Percentiles rank a stretch among this genome's conserved stretches.
These are phyloP conservation scores for Phataginus tricuspis DNA, from an alignment of 2,797 vertebrate genomes.

Conservation along the genomic window DNA sequence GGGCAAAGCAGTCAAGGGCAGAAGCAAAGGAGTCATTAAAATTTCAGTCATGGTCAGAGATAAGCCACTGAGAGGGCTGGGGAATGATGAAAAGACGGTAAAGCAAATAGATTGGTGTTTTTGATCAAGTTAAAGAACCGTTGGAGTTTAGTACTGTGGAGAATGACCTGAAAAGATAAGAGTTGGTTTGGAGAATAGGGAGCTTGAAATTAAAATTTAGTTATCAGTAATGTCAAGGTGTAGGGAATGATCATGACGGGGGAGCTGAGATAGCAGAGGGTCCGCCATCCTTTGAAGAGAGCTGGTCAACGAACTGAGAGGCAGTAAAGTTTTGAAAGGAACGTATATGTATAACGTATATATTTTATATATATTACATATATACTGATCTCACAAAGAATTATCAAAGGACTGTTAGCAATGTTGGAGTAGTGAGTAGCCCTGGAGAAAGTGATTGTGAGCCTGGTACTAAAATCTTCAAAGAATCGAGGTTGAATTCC, in stretches of 20 bases:
- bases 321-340: neutral
- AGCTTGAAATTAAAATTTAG: constrained; percentile 35
- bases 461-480: neutral
- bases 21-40: neutral
- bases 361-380: neutral
- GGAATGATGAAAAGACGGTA: neutral
- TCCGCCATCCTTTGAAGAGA: neutral
- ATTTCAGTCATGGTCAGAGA: neutral
- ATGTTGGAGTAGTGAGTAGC: neutral
- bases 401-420: neutral
- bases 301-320: neutral
- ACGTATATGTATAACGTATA: neutral
- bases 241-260: neutral
- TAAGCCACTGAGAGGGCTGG: neutral
- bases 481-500: neutral
- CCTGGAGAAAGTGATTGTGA: neutral
- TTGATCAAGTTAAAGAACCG: neutral
- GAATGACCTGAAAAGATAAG: constrained; percentile 6
- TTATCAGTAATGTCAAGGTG: neutral
- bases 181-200: neutral
- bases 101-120: neutral
- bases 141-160: neutral
- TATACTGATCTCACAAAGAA: neutral
- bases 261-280: neutral
- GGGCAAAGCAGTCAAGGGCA: neutral